These are phyloP conservation scores for Caenorhabditis briggsae DNA, from an alignment of 1,140 invertebrate species.

Conservation along the genomic window DNA sequence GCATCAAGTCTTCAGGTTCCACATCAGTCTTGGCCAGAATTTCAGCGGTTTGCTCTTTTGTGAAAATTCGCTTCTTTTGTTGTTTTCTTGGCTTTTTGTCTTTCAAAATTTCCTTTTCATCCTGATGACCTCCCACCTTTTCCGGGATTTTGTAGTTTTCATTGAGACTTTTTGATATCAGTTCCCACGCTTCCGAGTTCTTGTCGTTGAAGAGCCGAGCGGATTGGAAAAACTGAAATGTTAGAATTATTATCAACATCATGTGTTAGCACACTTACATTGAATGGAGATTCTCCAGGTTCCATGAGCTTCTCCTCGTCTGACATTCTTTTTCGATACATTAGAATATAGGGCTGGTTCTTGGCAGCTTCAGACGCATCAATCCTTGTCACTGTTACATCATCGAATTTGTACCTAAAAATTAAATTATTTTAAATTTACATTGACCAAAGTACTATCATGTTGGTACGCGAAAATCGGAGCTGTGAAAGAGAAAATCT, in stretches of 20 bases:
- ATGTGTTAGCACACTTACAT: not conserved
- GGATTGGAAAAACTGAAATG: not conserved
- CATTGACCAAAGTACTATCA: not conserved
- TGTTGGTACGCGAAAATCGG: no score
- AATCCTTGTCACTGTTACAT: not conserved
- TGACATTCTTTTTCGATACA: not conserved
- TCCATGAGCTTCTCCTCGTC: not conserved
- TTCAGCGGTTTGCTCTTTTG: not conserved
- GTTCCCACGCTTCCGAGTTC: not conserved
- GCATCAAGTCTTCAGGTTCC: not conserved
- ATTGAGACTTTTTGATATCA: not conserved
- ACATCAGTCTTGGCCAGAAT: not conserved
- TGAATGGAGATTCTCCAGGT: not conserved
- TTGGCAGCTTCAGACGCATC: not conserved
- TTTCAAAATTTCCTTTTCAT: not conserved
- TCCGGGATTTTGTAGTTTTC: not conserved
- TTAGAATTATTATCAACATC: no score
- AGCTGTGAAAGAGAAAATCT: no score
- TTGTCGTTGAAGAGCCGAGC: not conserved
- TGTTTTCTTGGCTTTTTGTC: not conserved
- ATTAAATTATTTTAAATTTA: not conserved
- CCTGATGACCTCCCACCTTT: not conserved
- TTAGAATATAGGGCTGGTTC: not conserved
- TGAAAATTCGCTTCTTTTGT: not conserved
- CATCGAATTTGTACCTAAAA: slow-evolving; percentile 39